Conservation (phyloP, 2,888 invertebrate species). For the Crepidodera aurea region DNA sequence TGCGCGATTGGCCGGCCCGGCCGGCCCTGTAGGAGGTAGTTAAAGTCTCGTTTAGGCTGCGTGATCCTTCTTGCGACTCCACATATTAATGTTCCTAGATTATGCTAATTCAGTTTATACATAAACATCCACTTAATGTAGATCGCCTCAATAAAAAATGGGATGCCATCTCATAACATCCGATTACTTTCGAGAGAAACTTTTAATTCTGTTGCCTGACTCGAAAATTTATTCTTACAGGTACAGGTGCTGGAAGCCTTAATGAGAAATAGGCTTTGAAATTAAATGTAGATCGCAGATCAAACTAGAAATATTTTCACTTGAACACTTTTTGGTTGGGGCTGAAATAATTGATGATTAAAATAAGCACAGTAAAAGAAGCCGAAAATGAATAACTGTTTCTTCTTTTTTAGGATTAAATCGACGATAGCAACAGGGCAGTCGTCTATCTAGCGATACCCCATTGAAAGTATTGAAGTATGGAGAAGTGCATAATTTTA, state of each 20-base stretch:
- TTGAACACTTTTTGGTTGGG: too few species aligned
- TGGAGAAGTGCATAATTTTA: too few species aligned
- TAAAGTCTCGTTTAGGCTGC: constrained; percentile 53
- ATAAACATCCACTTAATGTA: constrained; percentile 61
- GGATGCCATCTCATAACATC: constrained; percentile 49
- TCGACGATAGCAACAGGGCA: too few species aligned
- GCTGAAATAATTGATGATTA: too few species aligned
- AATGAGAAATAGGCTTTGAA: neutral
- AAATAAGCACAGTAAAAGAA: too few species aligned
- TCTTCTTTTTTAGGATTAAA: too few species aligned
- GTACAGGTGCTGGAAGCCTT: constrained; percentile 2
- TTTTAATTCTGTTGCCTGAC: constrained; percentile 34
- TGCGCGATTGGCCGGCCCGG: constrained; percentile 33
- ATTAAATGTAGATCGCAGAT: neutral
- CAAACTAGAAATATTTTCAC: too few species aligned
- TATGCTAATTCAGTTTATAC: constrained; percentile 61
- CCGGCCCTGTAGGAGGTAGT: constrained; percentile 48
- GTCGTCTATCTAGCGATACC: too few species aligned
- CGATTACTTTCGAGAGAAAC: constrained; percentile 45
- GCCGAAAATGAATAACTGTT: too few species aligned
- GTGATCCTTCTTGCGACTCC: constrained; percentile 47
- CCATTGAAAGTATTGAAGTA: too few species aligned
- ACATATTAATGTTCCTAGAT: constrained; percentile 58
- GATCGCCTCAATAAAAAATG: constrained; percentile 54
- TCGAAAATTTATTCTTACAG: constrained; percentile 1